phyloP scores from a whole-genome alignment of 2,888 invertebrate genomes.

The Meiosimyza platycephala region DNA sequence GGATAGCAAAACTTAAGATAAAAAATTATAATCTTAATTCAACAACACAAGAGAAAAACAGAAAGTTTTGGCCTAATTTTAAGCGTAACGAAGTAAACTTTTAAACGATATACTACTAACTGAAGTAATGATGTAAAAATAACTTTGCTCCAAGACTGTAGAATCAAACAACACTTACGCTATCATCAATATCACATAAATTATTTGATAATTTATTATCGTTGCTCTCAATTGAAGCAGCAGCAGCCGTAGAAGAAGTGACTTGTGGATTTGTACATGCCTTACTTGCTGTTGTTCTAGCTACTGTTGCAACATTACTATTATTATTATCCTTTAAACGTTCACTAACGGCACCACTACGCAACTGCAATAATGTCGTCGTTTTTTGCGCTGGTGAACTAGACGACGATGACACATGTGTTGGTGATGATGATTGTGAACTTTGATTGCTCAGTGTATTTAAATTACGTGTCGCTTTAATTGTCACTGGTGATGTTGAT shows the following conservation, averaged over 20 bases:
- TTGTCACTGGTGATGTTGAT: slow-evolving; percentile 29
- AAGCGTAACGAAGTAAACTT: too few species aligned
- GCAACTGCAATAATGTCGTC: slow-evolving; percentile 1
- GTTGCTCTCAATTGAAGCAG: slow-evolving; percentile 21
- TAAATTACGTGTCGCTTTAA: not conserved
- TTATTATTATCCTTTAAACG: slow-evolving; percentile 15
- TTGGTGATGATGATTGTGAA: slow-evolving; percentile 11
- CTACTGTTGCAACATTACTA: slow-evolving; percentile 9
- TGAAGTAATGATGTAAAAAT: too few species aligned
- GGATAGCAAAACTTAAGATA: too few species aligned
- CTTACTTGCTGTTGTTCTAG: slow-evolving; percentile 8
- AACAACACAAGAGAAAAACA: too few species aligned
- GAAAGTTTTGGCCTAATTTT: too few species aligned
- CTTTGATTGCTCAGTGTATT: slow-evolving; percentile 26
- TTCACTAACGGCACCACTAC: slow-evolving; percentile 6
- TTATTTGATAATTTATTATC: slow-evolving; percentile 38
- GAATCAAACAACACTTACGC: slow-evolving; percentile 48
- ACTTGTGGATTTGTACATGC: not conserved
- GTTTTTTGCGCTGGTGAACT: slow-evolving; percentile 14
- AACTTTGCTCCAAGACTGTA: too few species aligned
- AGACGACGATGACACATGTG: slow-evolving; percentile 4
- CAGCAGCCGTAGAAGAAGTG: slow-evolving; percentile 9
- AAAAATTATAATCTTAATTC: too few species aligned
- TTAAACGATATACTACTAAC: too few species aligned
- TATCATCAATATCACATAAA: slow-evolving; percentile 49